These are phyloP conservation scores for Bagarius yarrelli DNA, from an alignment of 2,113 vertebrate species.

Conservation along the genomic window DNA sequence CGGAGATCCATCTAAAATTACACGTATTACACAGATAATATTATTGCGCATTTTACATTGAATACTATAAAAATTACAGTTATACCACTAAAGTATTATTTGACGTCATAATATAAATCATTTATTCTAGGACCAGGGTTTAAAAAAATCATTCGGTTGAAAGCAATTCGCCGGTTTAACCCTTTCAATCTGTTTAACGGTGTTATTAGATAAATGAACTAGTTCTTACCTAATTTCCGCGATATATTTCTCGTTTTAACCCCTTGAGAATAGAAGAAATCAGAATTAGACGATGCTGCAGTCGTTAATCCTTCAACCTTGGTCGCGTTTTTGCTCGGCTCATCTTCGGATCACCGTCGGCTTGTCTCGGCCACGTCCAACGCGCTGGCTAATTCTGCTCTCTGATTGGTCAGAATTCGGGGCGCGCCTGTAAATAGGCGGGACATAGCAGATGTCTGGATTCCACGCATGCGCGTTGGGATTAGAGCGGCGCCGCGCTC, in stretches of 20 bases:
- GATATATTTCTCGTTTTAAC: neutral
- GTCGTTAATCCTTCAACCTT: neutral
- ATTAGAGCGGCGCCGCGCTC: neutral
- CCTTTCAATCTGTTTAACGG: too few species aligned
- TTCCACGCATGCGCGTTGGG: conserved; percentile 36
- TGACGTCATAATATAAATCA: neutral
- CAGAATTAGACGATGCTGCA: neutral
- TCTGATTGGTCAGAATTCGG: conserved; percentile 49
- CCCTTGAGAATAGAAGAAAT: neutral
- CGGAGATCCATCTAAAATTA: neutral
- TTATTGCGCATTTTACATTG: neutral
- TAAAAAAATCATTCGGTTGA: neutral
- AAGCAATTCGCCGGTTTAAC: neutral
- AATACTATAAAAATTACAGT: neutral
- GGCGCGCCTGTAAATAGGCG: conserved; percentile 44
- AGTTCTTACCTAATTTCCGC: neutral
- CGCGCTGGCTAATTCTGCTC: conserved; percentile 22
- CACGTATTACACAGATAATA: too few species aligned
- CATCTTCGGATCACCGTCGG: conserved; percentile 4
- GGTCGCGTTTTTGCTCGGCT: neutral
- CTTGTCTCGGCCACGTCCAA: conserved; percentile 24
- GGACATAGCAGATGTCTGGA: neutral
- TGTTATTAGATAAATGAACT: neutral
- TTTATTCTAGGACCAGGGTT: neutral
- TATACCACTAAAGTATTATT: neutral